A percentile compares a stretch with the other conserved stretches of the same genome.
Conservation (phyloP, 1,140 invertebrate genomes). For the Solenopsis invicta region DNA sequence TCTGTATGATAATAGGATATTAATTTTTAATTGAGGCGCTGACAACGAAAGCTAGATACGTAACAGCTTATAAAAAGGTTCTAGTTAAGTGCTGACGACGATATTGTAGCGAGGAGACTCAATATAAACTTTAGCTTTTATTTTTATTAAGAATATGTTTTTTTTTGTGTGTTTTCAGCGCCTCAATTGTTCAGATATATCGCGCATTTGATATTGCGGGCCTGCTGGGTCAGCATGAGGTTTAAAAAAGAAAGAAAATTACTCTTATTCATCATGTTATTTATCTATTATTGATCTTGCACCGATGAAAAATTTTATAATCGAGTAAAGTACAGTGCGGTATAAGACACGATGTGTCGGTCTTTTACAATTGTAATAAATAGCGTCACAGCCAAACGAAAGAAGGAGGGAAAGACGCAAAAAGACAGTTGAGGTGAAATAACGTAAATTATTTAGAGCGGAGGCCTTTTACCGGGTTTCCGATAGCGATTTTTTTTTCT, state of each 20-base stretch:
- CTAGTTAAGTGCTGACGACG: slow-evolving; percentile 1
- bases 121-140: slow-evolving; percentile 19
- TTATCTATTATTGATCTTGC: slow-evolving; percentile 49
- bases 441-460: slow-evolving; percentile 20
- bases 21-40: slow-evolving; percentile 21
- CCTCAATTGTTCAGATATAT: slow-evolving; percentile 39
- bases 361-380: slow-evolving; percentile 49
- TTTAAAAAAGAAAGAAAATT: slow-evolving; percentile 20
- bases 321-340: slow-evolving; percentile 19
- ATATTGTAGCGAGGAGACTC: neutral
- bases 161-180: neutral
- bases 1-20: slow-evolving; percentile 49
- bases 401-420: slow-evolving; percentile 24
- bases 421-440: slow-evolving; percentile 24
- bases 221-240: neutral
- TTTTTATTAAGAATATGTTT: neutral
- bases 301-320: slow-evolving; percentile 53
- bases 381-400: slow-evolving; percentile 35
- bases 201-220: slow-evolving; percentile 33
- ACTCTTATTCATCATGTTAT: slow-evolving; percentile 39
- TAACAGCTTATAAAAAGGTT: neutral
- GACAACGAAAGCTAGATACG: neutral
- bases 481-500: slow-evolving; percentile 25
- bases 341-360: neutral
- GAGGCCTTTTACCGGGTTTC: neutral